A percentile compares a stretch with the other conserved stretches of the same genome.
phyloP scores from a whole-genome alignment of 2,113 vertebrate genomes.

The Mus spicilegus region DNA sequence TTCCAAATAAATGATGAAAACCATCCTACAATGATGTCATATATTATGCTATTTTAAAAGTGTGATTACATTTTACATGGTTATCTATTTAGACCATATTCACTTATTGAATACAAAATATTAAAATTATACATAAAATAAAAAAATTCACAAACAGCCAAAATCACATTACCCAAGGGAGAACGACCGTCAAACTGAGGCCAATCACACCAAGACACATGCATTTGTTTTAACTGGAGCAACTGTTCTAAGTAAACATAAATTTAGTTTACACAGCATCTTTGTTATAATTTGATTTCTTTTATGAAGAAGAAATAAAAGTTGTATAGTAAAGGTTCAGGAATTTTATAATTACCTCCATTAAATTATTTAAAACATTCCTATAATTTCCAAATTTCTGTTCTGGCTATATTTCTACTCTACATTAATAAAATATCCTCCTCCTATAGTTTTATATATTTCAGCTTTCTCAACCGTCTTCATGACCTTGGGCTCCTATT shows the following conservation, averaged over 20 bases:
- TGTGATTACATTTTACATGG: slow-evolving; percentile 21
- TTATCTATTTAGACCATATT: slow-evolving; percentile 25
- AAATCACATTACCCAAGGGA: background rate
- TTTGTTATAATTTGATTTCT: slow-evolving; percentile 50
- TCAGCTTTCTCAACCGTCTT: slow-evolving; percentile 27
- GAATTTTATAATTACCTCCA: slow-evolving; percentile 10
- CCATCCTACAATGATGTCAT: background rate
- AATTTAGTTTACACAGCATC: slow-evolving; percentile 39
- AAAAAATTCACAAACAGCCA: slow-evolving; percentile 28
- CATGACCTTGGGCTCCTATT: slow-evolving; percentile 9
- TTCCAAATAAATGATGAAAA: slow-evolving; percentile 33
- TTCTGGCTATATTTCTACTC: background rate
- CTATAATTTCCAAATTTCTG: slow-evolving; percentile 14
- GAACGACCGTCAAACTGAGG: background rate
- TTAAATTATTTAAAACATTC: slow-evolving; percentile 41
- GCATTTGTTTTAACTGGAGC: slow-evolving; percentile 10
- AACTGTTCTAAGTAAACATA: slow-evolving; percentile 38
- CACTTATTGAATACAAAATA: slow-evolving; percentile 24
- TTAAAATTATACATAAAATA: slow-evolving; percentile 46
- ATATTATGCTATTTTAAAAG: background rate
- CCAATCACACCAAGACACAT: background rate
- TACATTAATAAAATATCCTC: slow-evolving; percentile 17
- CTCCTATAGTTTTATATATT: slow-evolving; percentile 30
- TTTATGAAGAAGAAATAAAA: slow-evolving; percentile 51
- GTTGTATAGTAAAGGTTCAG: slow-evolving; percentile 25